Base-by-base conservation (phyloP, 2,797 vertebrate species). In the Myripristis jacobus region DNA sequence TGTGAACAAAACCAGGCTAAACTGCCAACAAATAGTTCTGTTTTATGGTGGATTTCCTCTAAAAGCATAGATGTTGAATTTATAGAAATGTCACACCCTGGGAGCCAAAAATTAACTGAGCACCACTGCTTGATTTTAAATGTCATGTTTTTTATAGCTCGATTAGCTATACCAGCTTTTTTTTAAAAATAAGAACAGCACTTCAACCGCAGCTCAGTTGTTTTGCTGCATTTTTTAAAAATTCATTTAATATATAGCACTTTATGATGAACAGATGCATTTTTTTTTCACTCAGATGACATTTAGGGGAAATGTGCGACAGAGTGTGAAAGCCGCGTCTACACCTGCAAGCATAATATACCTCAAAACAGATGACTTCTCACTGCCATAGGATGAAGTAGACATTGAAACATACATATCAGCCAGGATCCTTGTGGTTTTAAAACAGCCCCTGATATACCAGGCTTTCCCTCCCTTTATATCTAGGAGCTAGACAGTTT, bases 311-410 rank as follows among this genome's bases (percentile, higher is more conserved):
- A 80, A 81, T 73, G 72, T 27, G n/a, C 75, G 63, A 84, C 29
- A 56, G 70, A 52, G 82, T 82, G 50, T 82, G 68, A 77, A 85
- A 79, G 70, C 79, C 70, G 73, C 22, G 25, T 83, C 80, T 70
- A 79, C 77, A 86, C 75, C 75, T 88, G 88, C 78, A 82, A 90
- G 85, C 85, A 86, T 88, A 89, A 90, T 87, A 90, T 93, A 93
- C 91, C 91, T 90, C 92, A 94, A 73, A 87, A 85, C 80, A 83
- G 73, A 70, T 82, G 85, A 91, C 73, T 76, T 81, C 65, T 92
- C 87, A 91, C 90, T 92, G 92, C 90, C 84, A 88, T 84, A 87
- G 77, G 66, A 85, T 63, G 67, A 83, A 79, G 65, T 69, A 80
- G 46, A 85, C 72, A 78, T 74, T 79, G 73, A 85, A 55, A 83